Evolutionary conservation across 1,140 invertebrate species (phyloP), one percentile per base, ranked within the genome.

Genomic region (Dendrolimus punctatus): DNA sequence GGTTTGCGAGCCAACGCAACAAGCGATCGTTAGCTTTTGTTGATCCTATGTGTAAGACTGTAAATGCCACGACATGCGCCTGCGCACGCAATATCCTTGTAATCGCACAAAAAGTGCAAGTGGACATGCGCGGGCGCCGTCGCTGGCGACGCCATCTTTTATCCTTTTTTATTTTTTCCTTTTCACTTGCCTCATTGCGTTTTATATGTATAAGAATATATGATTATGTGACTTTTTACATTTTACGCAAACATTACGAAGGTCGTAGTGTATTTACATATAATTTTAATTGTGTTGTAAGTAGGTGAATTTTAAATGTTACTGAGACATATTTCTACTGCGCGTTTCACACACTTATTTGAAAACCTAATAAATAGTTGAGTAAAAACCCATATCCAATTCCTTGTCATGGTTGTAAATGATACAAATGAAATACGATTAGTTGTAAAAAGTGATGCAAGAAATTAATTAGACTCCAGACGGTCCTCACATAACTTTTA

Each of bases 131-230:
- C 57, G 47, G 56, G 64, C 64, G 64, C 60, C 60, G 52, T 6
- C 49, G 55, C 37, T 39, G 57, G 49, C 42, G 51, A 42, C 55
- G 62, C 58, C 52, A 57, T 55, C 60, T 56, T 57, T 62, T 58
- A 50, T 57, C 37, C 49, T 46, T 51, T 63, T 59, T 62, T 57
- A 56, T 51, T 55, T 46, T n/a, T 52, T 41, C 45, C 41, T 9
- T 45, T 48, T 58, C 62, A 53, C 49, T 55, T 62, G 56, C 53
- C 54, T 56, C 47, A 48, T 44, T 51, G 38, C 7, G 9, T 38
- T 56, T 61, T 57, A 58, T 55, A 8, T 48, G 48, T 40, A 51
- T 49, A 56, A 61, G 44, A 48, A 65, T 65, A 62, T 62, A 62
- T 57, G 57, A 55, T 65, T 60, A 59, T 62, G 51, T 46, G 47